These are phyloP conservation scores for Actenoides hombroni DNA, from an alignment of 2,113 vertebrate genomes.

Conservation along the genomic window DNA sequence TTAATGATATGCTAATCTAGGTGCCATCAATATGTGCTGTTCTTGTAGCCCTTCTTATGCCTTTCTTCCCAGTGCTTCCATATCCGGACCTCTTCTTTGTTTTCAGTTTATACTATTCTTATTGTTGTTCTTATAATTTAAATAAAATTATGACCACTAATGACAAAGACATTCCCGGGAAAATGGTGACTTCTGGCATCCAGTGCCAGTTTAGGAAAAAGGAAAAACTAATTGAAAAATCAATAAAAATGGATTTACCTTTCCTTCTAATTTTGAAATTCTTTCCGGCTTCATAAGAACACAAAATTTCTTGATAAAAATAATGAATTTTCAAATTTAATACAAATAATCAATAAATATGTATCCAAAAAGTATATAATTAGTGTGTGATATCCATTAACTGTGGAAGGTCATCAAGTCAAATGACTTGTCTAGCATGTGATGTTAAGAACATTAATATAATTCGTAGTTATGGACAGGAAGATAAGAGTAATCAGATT, in stretches of 20 bases:
- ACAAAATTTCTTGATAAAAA: not conserved
- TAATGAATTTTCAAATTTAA: not conserved
- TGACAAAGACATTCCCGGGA: not conserved
- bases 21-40: not conserved
- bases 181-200: not conserved
- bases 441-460: not conserved
- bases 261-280: not conserved
- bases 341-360: not conserved
- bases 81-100: not conserved
- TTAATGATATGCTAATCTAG: not conserved
- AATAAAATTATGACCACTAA: not conserved
- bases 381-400: not conserved
- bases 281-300: not conserved
- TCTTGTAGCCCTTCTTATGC: not conserved
- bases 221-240: not conserved
- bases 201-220: not conserved
- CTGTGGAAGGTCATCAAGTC: not conserved
- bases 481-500: constrained; percentile 22
- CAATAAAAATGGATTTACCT: not conserved
- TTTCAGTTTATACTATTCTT: not conserved
- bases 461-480: not conserved
- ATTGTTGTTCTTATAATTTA: not conserved
- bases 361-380: not conserved
- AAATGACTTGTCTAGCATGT: not conserved
- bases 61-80: not conserved